Evolutionary conservation across 2,113 vertebrate genomes (phyloP).

Genomic region (Todiramphus saurophagus): DNA sequence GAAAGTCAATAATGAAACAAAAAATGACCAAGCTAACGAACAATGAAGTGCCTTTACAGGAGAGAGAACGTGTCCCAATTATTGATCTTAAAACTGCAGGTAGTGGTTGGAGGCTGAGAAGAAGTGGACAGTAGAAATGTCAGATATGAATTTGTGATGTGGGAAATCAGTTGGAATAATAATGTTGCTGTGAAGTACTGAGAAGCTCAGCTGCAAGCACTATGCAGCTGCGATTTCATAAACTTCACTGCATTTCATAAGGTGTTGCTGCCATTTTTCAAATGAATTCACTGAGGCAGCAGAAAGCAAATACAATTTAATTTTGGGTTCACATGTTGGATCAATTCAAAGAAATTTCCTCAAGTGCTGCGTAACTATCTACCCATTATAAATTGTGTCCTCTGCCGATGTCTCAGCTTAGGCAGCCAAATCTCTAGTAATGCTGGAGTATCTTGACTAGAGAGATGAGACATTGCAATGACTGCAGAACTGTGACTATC

Average conservation of each 20-base stretch:
- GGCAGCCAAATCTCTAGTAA: background rate
- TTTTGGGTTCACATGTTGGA: background rate
- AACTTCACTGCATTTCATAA: background rate
- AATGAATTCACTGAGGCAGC: background rate
- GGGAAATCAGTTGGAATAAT: background rate
- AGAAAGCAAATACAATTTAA: background rate
- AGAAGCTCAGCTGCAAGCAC: background rate
- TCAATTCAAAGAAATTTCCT: background rate
- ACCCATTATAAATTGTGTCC: background rate
- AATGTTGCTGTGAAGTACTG: background rate
- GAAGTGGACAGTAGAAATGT: constrained; percentile 10
- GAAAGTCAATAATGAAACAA: constrained; percentile 3
- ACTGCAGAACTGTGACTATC: background rate
- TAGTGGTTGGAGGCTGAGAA: background rate
- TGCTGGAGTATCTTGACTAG: background rate
- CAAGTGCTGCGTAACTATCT: background rate
- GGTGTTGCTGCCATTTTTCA: background rate
- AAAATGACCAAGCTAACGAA: background rate
- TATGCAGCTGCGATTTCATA: background rate
- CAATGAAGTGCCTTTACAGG: background rate
- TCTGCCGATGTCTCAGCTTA: background rate
- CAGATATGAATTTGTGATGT: constrained; percentile 9
- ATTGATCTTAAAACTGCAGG: background rate
- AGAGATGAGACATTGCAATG: background rate
- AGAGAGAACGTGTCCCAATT: background rate